phyloP scores from a whole-genome alignment of 2,888 invertebrate genomes.

The Agrotis clavis region DNA sequence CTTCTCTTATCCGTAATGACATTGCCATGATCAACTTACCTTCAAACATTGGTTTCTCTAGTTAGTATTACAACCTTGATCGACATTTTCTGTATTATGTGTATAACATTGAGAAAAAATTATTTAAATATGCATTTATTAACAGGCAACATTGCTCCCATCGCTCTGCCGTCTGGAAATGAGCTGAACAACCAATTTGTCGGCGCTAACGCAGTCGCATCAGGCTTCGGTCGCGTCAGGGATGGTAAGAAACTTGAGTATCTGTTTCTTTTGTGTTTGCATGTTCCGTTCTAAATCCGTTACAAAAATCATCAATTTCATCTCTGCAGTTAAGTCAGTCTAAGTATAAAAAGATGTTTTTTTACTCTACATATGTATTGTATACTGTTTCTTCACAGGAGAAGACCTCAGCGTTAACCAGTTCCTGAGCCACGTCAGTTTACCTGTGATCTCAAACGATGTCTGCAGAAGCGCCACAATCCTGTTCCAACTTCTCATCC shows the following conservation, averaged over 20 bases:
- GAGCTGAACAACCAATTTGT: conserved; percentile 66
- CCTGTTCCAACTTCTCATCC: conserved; percentile 32
- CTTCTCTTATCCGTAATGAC: conserved; percentile 73
- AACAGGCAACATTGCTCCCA: conserved; percentile 65
- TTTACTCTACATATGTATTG: too few relatives aligned
- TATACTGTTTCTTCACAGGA: not conserved
- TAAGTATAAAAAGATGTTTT: too few relatives aligned
- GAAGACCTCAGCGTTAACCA: conserved; percentile 32
- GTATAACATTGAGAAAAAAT: too few relatives aligned
- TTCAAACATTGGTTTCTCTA: conserved; percentile 49
- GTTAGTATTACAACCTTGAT: conserved; percentile 59
- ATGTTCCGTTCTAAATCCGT: not conserved
- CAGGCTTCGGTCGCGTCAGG: conserved; percentile 73
- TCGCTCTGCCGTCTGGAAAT: conserved; percentile 67
- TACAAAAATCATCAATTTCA: too few relatives aligned
- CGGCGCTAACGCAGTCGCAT: conserved; percentile 67
- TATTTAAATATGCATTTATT: conserved; percentile 10
- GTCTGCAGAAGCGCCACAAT: conserved; percentile 31
- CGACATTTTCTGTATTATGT: too few relatives aligned
- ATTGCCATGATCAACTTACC: conserved; percentile 73
- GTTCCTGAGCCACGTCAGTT: conserved; percentile 34
- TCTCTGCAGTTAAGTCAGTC: too few relatives aligned
- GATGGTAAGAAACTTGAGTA: conserved; percentile 57
- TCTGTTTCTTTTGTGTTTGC: not conserved
- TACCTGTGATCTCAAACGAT: conserved; percentile 32